Base-by-base conservation (phyloP, 2,888 invertebrate genomes). In the Dinocampus coccinellae region DNA sequence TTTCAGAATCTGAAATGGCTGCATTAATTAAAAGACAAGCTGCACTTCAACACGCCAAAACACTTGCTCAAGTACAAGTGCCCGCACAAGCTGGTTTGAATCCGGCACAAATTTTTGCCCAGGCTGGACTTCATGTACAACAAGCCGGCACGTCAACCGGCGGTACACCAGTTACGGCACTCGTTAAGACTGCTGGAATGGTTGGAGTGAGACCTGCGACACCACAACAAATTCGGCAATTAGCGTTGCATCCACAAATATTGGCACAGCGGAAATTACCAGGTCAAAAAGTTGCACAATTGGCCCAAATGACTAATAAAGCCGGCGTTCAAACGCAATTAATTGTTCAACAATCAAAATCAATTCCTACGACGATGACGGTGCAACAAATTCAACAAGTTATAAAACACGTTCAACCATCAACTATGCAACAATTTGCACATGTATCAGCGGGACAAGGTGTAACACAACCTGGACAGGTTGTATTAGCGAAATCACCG, bases 361-460 rank as follows among this genome's bases (percentile, higher is more conserved):
- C 90, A 2, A 76, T 91, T 39, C 90, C 92, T 0, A 89, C 91
- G 0, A 90, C 92, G 0, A 91, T 93, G 85, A 93, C 93, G 0
- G 91, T 94, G 72, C 93, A 94, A 78, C 94, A 94, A 82, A 90
- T 94, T 55, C 93, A 93, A 75, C 93, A 94, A 82, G 92, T 93
- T 11, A 91, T 93, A 85, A 91, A 92, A 74, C 91, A 92, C 69
- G 90, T 90, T 0, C 90, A 89, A 65, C 90, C 88, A 2, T 76
- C 79, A 1, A 75, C 83, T 0, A 81, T 87, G 77, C 88, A 88
- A 69, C 85, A 88, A 60, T 86, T 88, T 47, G 80, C 87, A 4
- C 88, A 88, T 73, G 85, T 85, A 22, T 82, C 86, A 2, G 80
- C 84, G 4, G 90, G 90, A 2, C 87, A 90, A 75, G 85, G 89